These are phyloP conservation scores for Caiman crocodilus DNA, from an alignment of 2,797 vertebrate genomes.

Conservation along the genomic window DNA sequence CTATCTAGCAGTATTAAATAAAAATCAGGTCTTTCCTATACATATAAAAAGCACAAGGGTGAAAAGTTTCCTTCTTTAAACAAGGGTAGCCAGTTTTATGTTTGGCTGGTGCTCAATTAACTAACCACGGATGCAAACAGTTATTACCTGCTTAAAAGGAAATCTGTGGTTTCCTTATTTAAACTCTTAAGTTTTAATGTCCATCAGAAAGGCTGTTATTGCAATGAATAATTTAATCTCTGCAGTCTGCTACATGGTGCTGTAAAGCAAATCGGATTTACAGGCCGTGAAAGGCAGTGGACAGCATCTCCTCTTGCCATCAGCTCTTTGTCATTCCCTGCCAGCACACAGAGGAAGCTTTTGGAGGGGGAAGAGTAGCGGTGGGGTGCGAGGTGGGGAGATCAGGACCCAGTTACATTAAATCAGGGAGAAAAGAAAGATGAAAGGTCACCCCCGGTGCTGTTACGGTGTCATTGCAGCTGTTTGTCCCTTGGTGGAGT, in stretches of 20 bases:
- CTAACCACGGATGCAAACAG: constrained; percentile 59
- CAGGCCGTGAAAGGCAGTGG: background rate
- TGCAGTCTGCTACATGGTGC: constrained; percentile 53
- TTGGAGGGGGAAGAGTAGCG: background rate
- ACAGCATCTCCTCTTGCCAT: background rate
- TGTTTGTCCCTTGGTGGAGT: constrained; percentile 86
- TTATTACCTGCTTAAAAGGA: constrained; percentile 74
- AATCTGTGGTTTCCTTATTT: constrained; percentile 76
- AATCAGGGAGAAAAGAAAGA: constrained; percentile 9
- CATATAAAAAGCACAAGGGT: background rate
- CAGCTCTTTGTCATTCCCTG: background rate
- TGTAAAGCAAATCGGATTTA: constrained; percentile 1
- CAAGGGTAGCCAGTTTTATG: constrained; percentile 49
- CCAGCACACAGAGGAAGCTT: fast-evolving
- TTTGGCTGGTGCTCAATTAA: constrained; percentile 71
- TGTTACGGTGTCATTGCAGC: constrained; percentile 76
- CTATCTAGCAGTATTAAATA: background rate
- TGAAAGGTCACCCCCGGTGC: constrained; percentile 76
- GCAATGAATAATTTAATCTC: constrained; percentile 76
- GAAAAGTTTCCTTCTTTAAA: constrained; percentile 55
- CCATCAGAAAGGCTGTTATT: constrained; percentile 66
- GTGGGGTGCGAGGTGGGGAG: background rate
- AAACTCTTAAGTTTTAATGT: constrained; percentile 69
- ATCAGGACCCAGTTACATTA: background rate
- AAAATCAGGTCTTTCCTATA: background rate